Evolutionary conservation across 2,113 vertebrate species (phyloP), one percentile per base, ranked within the genome.

Genomic region (Psammodynastes pulverulentus): DNA sequence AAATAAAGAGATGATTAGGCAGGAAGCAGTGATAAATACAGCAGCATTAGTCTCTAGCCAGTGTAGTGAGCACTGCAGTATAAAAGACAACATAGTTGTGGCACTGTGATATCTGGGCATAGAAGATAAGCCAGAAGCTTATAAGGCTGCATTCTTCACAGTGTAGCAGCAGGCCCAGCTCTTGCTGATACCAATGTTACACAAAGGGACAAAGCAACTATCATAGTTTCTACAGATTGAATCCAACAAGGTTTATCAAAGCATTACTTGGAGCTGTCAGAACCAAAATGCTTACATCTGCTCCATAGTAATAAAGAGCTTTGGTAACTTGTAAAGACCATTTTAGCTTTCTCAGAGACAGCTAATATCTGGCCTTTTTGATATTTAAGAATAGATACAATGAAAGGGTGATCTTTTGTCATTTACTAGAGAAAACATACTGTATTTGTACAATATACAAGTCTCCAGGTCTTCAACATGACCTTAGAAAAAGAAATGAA

Each of bases 381-480:
- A 92, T 9, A 84, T 34, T 89, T 34, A 5, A 89, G 94, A 94
- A 56, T 19, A 4, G 91, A 5, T 17, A 54, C 7, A 39, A 90
- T 3, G 62, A 43, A 0, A 87, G n/a, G 4, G 5, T 62, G 12
- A 49, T 62, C 2, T 62, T 1, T 1, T 87, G 1, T 92, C 43
- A 19, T 79, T 86, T 89, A 3, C 0, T 85, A 29, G 0, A 90
- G 67, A 86, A 4, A 49, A 51, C 19, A 56, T 0, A 49, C 86
- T 1, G 17, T 84, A 0, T 0, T 84, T 89, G 23, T 34, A 84
- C 72, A 21, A 43, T 21, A 43, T 23, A 39, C 34, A 34, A 72
- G n/a, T 72, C 62, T n/a, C 2, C 23, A 48, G 58, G 3, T 67
- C 5, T 62, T 4, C 39, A 3, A 9, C 24, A 72, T 49, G 48